Base-by-base conservation (phyloP, 2,797 vertebrate genomes). In the Trachurus trachurus region DNA sequence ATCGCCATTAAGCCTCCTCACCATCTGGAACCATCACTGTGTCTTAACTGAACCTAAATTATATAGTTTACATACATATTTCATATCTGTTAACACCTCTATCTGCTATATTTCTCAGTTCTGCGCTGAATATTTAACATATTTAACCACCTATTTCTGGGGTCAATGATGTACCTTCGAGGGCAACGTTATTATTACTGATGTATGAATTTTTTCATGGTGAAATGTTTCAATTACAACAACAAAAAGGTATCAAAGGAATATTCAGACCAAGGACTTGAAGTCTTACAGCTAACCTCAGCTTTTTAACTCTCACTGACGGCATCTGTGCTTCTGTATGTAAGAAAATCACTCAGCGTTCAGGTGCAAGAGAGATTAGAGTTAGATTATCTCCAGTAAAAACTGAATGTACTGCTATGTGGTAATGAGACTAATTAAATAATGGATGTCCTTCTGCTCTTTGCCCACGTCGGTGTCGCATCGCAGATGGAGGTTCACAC, bases 361-460 rank as follows among this genome's bases (percentile, higher is more conserved):
- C 16, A 17, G 17, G 47, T n/a, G n/a, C 10, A 8, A 9, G 12
- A 52, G 7, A 45, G 16, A 61, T 45, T 9, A 39, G 16, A 50
- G 42, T 58, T 17, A 11, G 12, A 54, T 3, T 10, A 17, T 45
- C 7, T 34, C 16, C 21, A 22, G 47, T 59, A 39, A 39, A 50
- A 34, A 22, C 16, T 60, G 31, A 34, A 4, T 34, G 31, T 34
- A 26, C 65, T 62, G 56, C n/a, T 49, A 29, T 0, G 7, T 31
- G 19, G 3, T 69, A 57, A 71, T 52, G 49, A 60, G 44, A 26
- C 10, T 44, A 37, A 60, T 77, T 80, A 66, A 77, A 80, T 49
- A 84, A 56, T 40, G 66, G 50, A 45, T 56, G 44, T 68, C 50
- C 56, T 63, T 50, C 45, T 16, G 31, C 39, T 21, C 59, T 44